A percentile compares a stretch with the other conserved stretches of the same genome.
phyloP scores from a whole-genome alignment of 2,888 invertebrate genomes.

The Eilema caniola region DNA sequence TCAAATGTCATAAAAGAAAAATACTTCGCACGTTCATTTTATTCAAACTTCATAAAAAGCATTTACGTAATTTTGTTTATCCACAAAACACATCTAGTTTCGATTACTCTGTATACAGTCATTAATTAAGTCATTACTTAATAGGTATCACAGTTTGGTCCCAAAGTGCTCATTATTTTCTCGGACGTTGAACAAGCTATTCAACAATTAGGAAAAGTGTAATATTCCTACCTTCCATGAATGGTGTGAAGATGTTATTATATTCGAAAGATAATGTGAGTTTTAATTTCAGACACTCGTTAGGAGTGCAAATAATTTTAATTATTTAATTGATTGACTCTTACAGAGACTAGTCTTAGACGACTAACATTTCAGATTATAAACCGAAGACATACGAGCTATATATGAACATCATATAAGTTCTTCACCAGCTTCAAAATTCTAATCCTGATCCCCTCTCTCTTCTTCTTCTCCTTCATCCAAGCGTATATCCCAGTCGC shows the following conservation, averaged over 20 bases:
- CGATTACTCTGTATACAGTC: not conserved
- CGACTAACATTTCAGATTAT: no score
- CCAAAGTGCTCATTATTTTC: not conserved
- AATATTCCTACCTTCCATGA: not conserved
- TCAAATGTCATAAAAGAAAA: no score
- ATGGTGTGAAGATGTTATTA: not conserved
- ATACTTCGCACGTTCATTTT: no score
- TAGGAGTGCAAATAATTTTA: not conserved
- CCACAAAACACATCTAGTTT: not conserved
- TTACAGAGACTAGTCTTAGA: not conserved
- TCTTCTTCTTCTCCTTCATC: no score
- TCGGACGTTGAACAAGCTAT: not conserved
- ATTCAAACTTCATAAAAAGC: no score
- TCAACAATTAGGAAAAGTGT: not conserved
- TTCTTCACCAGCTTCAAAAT: no score
- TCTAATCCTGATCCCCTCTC: no score
- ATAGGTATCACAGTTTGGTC: not conserved
- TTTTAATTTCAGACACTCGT: not conserved
- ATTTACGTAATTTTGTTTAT: no score
- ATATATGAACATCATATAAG: no score
- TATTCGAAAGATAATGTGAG: constrained; percentile 5
- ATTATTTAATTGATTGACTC: not conserved
- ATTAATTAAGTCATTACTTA: not conserved
- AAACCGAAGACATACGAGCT: no score
- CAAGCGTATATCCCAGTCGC: no score